phyloP scores from a whole-genome alignment of 1,140 invertebrate genomes.

The Argopecten irradians region DNA sequence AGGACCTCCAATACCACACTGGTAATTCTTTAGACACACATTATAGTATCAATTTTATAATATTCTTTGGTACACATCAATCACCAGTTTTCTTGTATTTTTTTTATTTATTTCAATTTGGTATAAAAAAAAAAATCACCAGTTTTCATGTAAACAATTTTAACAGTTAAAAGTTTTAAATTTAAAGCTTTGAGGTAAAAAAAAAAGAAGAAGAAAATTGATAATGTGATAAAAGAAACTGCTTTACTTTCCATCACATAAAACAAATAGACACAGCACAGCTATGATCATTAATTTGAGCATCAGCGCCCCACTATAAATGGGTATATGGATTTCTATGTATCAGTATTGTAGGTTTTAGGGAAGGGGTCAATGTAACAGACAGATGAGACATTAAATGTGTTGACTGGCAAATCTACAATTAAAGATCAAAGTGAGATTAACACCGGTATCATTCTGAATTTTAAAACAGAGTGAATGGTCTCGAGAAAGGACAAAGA shows the following conservation, averaged over 20 bases:
- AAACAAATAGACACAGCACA: background rate
- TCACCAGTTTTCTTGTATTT: constrained; percentile 7
- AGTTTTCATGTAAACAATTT: constrained; percentile 17
- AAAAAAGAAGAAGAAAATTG: background rate
- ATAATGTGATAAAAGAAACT: background rate
- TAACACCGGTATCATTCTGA: background rate
- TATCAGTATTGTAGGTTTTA: background rate
- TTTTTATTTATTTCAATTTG: too few species aligned
- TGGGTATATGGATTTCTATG: background rate
- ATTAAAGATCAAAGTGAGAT: background rate
- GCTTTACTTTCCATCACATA: background rate
- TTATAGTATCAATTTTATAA: background rate
- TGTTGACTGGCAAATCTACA: background rate
- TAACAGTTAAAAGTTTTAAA: background rate
- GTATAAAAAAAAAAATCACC: too few species aligned
- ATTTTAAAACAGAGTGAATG: background rate
- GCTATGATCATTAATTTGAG: background rate
- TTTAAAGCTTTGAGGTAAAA: background rate
- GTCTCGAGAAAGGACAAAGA: background rate
- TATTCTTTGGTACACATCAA: background rate
- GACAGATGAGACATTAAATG: background rate
- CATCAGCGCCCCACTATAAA: background rate
- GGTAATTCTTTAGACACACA: background rate
- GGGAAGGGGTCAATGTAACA: background rate
- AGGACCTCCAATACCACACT: too few species aligned